Percentiles rank a stretch among this genome's conserved stretches.
Conservation (phyloP, 1,140 invertebrate species). For the Tetramorium alpestre region DNA sequence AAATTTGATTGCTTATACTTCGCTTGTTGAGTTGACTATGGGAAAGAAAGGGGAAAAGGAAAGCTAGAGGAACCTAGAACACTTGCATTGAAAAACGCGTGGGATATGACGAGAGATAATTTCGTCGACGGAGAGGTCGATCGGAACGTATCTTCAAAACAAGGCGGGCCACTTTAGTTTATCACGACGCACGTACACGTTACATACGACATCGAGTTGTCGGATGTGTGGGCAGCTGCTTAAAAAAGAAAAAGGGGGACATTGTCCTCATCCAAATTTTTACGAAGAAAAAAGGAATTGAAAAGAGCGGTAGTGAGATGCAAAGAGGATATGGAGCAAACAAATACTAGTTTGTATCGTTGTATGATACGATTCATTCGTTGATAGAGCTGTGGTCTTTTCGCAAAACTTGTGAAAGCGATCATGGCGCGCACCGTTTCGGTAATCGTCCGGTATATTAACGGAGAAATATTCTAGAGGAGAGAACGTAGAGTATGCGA, state of each 20-base stretch:
- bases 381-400: constrained; percentile 74
- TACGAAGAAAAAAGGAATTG: constrained; percentile 52
- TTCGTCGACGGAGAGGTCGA: constrained; percentile 20
- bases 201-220: constrained; percentile 12
- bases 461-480: constrained; percentile 35
- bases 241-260: not conserved
- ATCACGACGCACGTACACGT: constrained; percentile 42
- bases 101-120: constrained; percentile 38
- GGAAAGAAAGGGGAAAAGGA: not conserved
- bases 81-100: not conserved
- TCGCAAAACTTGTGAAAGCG: constrained; percentile 50
- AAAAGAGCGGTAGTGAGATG: constrained; percentile 51
- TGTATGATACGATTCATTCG: constrained; percentile 69
- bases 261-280: constrained; percentile 62
- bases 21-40: constrained; percentile 62
- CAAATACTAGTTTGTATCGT: constrained; percentile 73
- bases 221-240: constrained; percentile 14
- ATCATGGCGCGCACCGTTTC: constrained; percentile 22
- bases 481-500: constrained; percentile 53
- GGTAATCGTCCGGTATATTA: constrained; percentile 25
- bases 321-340: constrained; percentile 51
- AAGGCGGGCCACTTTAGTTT: constrained; percentile 41
- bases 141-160: constrained; percentile 13
- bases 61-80: not conserved
- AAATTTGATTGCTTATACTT: constrained; percentile 69